phyloP scores from a whole-genome alignment of 2,797 vertebrate genomes.

The Cetoscarus ocellatus region DNA sequence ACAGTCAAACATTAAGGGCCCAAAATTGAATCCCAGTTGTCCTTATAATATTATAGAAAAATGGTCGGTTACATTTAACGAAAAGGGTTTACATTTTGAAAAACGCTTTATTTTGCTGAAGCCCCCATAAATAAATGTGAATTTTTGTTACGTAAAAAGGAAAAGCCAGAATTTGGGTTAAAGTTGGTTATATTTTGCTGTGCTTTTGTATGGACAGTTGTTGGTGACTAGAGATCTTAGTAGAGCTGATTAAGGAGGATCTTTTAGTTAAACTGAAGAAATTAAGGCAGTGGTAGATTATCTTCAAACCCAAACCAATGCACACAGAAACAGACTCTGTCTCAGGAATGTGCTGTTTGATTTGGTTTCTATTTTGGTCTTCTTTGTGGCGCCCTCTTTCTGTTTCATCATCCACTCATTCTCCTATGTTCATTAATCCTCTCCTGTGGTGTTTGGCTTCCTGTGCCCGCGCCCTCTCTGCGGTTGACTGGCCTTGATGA shows the following conservation, averaged over 20 bases:
- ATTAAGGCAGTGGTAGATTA: slow-evolving; percentile 53
- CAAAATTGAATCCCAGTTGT: too few relatives aligned
- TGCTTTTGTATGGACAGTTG: not conserved
- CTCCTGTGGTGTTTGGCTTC: slow-evolving; percentile 77
- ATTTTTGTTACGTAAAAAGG: too few relatives aligned
- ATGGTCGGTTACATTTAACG: too few relatives aligned
- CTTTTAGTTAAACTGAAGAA: slow-evolving; percentile 38
- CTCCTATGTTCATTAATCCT: slow-evolving; percentile 69
- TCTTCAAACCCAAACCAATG: slow-evolving; percentile 30
- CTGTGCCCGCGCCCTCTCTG: slow-evolving; percentile 74
- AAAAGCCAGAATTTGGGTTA: too few relatives aligned
- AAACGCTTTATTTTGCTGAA: too few relatives aligned
- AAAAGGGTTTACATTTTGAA: too few relatives aligned
- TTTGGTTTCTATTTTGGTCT: slow-evolving; percentile 48
- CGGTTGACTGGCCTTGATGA: slow-evolving; percentile 73
- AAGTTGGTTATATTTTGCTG: not conserved
- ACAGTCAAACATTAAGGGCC: too few relatives aligned
- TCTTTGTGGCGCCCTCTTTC: slow-evolving; percentile 33
- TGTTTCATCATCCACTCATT: slow-evolving; percentile 61
- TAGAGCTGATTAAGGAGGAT: slow-evolving; percentile 43
- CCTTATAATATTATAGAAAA: too few relatives aligned
- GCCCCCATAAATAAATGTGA: too few relatives aligned
- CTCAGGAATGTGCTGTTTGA: slow-evolving; percentile 45
- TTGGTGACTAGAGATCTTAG: slow-evolving; percentile 28
- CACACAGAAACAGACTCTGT: slow-evolving; percentile 25